A percentile compares a stretch with the other conserved stretches of the same genome.
phyloP scores from a whole-genome alignment of 2,888 invertebrate species.

The Helleia helle region DNA sequence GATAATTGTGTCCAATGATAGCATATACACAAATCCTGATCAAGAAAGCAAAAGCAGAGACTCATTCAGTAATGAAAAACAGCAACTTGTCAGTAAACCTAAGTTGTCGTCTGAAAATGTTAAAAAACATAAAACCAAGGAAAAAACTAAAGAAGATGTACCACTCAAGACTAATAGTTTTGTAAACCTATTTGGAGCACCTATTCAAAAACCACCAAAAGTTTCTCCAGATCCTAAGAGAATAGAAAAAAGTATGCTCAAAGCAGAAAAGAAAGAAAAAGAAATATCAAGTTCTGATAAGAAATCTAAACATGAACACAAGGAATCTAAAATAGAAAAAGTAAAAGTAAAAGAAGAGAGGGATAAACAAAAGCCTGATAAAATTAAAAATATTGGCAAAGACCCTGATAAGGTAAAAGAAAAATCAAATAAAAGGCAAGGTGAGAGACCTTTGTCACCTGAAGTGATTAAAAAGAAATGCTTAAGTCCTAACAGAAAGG shows the following conservation, averaged over 20 bases:
- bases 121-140: constrained; percentile 76
- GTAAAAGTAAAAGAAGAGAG: constrained; percentile 62
- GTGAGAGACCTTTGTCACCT: constrained; percentile 55
- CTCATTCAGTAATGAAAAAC: constrained; percentile 71
- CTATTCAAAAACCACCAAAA: constrained; percentile 84
- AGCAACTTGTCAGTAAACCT: constrained; percentile 80
- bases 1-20: constrained; percentile 59
- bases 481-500: constrained; percentile 46
- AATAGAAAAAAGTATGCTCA: constrained; percentile 41
- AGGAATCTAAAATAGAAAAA: constrained; percentile 60
- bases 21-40: constrained; percentile 62
- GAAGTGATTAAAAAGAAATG: constrained; percentile 52
- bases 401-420: constrained; percentile 73
- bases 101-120: constrained; percentile 75
- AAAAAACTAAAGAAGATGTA: constrained; percentile 65
- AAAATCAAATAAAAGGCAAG: constrained; percentile 64
- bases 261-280: constrained; percentile 74
- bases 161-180: constrained; percentile 78
- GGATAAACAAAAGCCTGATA: constrained; percentile 62
- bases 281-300: constrained; percentile 61
- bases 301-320: constrained; percentile 64
- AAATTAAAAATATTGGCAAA: constrained; percentile 68
- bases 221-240: constrained; percentile 79
- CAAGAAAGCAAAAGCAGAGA: constrained; percentile 74
- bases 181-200: constrained; percentile 87